phyloP scores from a whole-genome alignment of 2,113 vertebrate genomes.

The Neolamprologus fasciatus region DNA sequence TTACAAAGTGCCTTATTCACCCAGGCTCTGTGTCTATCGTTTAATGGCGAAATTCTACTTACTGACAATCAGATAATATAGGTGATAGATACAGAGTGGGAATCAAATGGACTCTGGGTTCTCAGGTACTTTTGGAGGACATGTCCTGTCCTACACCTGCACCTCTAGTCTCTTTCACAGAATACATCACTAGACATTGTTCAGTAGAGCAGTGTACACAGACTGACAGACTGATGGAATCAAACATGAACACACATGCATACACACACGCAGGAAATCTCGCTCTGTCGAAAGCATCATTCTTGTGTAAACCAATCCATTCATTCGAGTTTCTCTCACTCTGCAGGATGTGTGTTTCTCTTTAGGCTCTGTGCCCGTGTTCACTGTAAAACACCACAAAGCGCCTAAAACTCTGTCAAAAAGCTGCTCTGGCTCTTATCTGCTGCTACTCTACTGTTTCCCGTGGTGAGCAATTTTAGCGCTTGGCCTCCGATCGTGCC shows the following conservation, averaged over 20 bases:
- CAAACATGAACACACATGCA: neutral
- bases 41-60: conserved; percentile 8
- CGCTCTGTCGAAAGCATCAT: neutral
- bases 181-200: conserved; percentile 11
- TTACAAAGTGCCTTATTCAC: neutral
- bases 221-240: conserved; percentile 23
- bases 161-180: conserved; percentile 1
- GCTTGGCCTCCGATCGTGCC: conserved; percentile 5
- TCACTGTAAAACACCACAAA: conserved; percentile 34
- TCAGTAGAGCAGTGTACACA: conserved; percentile 6
- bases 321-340: conserved; percentile 2
- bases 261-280: neutral
- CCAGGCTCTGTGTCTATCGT: neutral
- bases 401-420: conserved; percentile 6
- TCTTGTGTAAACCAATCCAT: conserved; percentile 4
- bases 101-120: neutral
- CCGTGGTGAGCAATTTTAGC: conserved; percentile 13
- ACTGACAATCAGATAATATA: neutral
- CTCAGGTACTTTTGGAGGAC: neutral
- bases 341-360: neutral
- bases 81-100: neutral
- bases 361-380: conserved; percentile 4
- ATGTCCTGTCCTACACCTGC: conserved; percentile 3
- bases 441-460: neutral
- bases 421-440: conserved; percentile 25